phyloP scores from a whole-genome alignment of 2,888 invertebrate species.

The Drosophila anceps region DNA sequence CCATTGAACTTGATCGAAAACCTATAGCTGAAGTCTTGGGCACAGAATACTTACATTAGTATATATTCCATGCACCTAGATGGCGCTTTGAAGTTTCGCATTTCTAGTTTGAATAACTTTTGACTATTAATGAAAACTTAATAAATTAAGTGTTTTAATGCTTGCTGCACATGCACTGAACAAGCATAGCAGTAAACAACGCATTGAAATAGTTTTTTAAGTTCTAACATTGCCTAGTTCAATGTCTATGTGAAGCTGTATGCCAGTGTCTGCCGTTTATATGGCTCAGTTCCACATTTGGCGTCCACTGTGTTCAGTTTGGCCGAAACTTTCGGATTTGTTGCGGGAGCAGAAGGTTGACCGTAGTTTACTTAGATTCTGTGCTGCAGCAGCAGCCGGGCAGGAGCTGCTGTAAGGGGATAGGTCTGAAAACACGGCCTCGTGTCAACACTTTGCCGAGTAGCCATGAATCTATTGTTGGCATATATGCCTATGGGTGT shows the following conservation, averaged over 20 bases:
- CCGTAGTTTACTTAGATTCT: constrained; percentile 46
- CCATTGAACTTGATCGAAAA: background rate
- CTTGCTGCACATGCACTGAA: no score
- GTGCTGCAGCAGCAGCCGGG: constrained; percentile 39
- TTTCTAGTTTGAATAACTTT: no score
- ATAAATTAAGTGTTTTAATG: no score
- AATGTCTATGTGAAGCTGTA: background rate
- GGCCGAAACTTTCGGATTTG: background rate
- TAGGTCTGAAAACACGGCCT: constrained; percentile 62
- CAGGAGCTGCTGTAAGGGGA: background rate
- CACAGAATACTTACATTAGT: no score
- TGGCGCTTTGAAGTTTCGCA: no score
- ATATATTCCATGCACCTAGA: no score
- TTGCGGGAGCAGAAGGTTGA: constrained; percentile 1
- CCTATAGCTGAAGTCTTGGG: no score
- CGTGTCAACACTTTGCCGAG: constrained; percentile 71
- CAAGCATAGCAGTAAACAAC: no score
- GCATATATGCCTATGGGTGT: constrained; percentile 20
- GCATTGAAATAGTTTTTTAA: no score
- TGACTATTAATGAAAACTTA: no score
- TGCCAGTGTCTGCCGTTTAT: background rate
- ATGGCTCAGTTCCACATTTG: background rate
- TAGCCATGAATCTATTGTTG: constrained; percentile 45
- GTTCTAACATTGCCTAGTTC: no score
- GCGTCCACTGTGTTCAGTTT: constrained; percentile 5